Conservation (phyloP, 2,888 invertebrate species). For the Tipula unca region DNA sequence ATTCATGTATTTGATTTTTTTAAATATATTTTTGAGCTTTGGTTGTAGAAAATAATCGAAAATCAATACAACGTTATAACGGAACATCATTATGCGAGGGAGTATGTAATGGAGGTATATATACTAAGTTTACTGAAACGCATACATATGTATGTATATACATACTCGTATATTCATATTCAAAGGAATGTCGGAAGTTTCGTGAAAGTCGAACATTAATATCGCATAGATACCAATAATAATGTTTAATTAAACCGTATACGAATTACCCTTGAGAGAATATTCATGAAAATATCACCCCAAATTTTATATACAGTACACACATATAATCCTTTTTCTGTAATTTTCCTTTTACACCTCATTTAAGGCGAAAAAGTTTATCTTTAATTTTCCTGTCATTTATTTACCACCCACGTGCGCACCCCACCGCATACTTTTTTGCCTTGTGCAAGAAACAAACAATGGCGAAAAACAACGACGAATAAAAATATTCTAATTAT, state of each 20-base stretch:
- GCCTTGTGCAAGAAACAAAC: neutral
- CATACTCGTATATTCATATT: neutral
- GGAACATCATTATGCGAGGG: neutral
- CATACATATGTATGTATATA: neutral
- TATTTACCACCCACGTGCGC: neutral
- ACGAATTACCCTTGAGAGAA: neutral
- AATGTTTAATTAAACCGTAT: neutral
- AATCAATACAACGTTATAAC: too few relatives aligned
- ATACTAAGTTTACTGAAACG: neutral
- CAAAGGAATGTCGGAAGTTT: neutral
- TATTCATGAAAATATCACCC: neutral
- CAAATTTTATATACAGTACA: neutral
- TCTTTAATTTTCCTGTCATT: slow-evolving; percentile 8
- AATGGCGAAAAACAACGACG: neutral
- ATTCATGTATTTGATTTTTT: too few relatives aligned
- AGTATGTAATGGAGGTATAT: neutral
- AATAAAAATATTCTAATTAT: neutral
- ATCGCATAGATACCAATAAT: neutral
- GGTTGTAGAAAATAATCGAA: too few relatives aligned
- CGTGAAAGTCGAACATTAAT: neutral
- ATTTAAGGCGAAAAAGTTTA: slow-evolving; percentile 2
- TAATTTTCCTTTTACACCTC: slow-evolving; percentile 8
- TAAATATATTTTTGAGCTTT: too few relatives aligned
- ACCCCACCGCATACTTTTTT: neutral
- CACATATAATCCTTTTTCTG: neutral